A percentile compares a stretch with the other conserved stretches of the same genome.
Conservation (phyloP, 2,113 vertebrate species). For the Melanocharis versteri region DNA sequence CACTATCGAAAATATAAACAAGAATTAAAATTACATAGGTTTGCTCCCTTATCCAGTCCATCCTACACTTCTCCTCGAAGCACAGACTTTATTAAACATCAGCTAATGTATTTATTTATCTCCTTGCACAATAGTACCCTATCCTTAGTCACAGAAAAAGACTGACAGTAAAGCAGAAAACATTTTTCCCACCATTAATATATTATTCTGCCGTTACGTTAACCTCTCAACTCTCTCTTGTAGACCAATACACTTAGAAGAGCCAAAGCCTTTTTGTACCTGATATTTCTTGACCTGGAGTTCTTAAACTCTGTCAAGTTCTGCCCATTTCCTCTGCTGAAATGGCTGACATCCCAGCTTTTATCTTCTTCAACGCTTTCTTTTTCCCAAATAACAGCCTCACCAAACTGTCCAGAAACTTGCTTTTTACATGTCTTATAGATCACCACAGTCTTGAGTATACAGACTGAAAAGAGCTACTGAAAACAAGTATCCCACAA, state of each 20-base stretch:
- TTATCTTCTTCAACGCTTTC: not conserved
- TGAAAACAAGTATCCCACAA: not conserved
- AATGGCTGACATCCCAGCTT: not conserved
- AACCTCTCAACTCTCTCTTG: not conserved
- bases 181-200: not conserved
- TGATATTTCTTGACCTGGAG: not conserved
- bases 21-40: not conserved
- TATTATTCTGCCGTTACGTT: not conserved
- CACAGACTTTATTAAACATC: not conserved
- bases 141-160: not conserved
- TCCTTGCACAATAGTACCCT: not conserved
- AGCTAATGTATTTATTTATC: not conserved
- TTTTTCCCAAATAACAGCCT: not conserved
- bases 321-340: not conserved
- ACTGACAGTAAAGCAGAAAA: not conserved
- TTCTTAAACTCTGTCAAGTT: not conserved
- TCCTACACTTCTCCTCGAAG: not conserved
- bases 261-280: not conserved
- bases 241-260: not conserved
- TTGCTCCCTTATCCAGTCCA: not conserved
- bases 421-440: fast-evolving
- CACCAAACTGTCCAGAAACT: not conserved
- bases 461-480: not conserved
- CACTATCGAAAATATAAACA: not conserved
- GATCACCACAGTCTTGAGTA: not conserved